A percentile compares a stretch with the other conserved stretches of the same genome.
These are phyloP conservation scores for Phylloscopus trochilus DNA, from an alignment of 2,113 vertebrate genomes.

Conservation along the genomic window DNA sequence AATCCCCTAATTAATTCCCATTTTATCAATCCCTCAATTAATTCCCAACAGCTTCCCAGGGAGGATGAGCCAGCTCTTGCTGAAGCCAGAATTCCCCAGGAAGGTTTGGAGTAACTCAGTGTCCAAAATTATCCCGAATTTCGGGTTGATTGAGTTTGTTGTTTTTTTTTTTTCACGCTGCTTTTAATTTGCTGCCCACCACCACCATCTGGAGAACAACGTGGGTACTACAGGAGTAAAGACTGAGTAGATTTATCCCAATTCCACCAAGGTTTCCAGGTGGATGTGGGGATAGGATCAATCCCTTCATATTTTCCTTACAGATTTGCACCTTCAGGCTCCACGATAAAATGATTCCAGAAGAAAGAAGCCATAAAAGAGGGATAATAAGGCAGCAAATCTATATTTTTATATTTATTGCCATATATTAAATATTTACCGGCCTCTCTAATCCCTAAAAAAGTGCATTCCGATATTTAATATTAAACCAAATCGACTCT, in stretches of 20 bases:
- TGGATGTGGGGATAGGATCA: neutral
- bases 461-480: neutral
- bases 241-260: neutral
- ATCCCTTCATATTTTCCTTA: neutral
- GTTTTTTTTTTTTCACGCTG: neutral
- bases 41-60: neutral
- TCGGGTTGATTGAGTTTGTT: neutral
- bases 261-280: neutral
- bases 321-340: neutral
- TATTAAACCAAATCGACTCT: neutral
- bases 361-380: neutral
- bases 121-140: neutral
- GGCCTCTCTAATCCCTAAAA: neutral
- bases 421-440: neutral
- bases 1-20: neutral
- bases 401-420: neutral
- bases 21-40: accelerated
- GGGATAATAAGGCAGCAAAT: neutral
- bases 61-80: accelerated
- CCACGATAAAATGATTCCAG: neutral
- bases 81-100: neutral
- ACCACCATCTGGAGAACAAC: conserved; percentile 28
- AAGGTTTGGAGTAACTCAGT: neutral
- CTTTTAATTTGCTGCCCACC: neutral
- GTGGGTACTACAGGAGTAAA: neutral